These are phyloP conservation scores for Drosophila baimaii DNA, from an alignment of 1,140 invertebrate genomes.

Conservation along the genomic window DNA sequence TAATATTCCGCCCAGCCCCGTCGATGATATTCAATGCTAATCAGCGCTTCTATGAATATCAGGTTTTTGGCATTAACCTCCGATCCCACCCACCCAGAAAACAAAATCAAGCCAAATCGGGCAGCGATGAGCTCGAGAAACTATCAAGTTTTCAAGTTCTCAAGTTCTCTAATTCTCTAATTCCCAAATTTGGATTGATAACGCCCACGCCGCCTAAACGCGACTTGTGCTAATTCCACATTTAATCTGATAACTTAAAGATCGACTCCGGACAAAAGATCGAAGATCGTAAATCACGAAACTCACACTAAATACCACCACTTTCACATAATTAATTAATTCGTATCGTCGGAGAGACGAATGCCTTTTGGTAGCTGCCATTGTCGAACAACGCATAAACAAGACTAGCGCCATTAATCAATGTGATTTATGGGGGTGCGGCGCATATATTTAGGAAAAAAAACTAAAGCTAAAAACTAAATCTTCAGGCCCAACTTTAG, in stretches of 20 bases:
- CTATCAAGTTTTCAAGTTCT: not conserved
- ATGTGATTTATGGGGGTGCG: conserved; percentile 56
- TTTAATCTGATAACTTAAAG: conserved; percentile 20
- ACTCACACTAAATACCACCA: conserved; percentile 46
- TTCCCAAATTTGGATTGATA: too few species aligned
- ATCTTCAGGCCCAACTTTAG: not conserved
- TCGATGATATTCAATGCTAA: conserved; percentile 42
- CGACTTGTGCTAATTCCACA: conserved; percentile 13
- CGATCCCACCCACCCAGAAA: conserved; percentile 26
- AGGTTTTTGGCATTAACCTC: conserved; percentile 33
- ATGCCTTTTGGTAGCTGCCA: conserved; percentile 52
- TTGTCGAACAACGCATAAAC: conserved; percentile 56
- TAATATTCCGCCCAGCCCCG: conserved; percentile 27
- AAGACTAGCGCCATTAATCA: conserved; percentile 65
- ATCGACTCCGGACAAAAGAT: not conserved
- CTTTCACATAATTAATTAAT: conserved; percentile 67
- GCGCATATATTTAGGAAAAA: conserved; percentile 6
- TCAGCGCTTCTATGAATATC: conserved; percentile 23
- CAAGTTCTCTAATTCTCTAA: not conserved
- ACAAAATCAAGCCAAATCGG: not conserved
- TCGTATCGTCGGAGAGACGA: conserved; percentile 30
- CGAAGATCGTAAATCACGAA: conserved; percentile 14
- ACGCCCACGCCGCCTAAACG: conserved; percentile 3
- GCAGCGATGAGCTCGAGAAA: conserved; percentile 17
- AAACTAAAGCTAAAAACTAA: conserved; percentile 26